phyloP scores from a whole-genome alignment of 2,797 vertebrate genomes.

The Dromococcyx pavoninus region DNA sequence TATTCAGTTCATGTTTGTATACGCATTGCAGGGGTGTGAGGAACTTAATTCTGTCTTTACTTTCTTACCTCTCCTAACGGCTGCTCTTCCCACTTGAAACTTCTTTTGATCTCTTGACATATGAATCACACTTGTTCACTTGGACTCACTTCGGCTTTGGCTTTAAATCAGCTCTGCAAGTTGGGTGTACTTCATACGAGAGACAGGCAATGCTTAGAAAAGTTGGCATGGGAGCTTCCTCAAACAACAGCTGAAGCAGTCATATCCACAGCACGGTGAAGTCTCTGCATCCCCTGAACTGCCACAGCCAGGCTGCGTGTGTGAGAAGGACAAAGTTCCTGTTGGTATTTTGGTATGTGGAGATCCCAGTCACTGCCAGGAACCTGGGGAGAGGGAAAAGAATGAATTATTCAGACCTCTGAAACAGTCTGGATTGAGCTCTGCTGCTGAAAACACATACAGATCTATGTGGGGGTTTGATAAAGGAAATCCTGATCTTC shows the following conservation, averaged over 20 bases:
- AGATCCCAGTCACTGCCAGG: background rate
- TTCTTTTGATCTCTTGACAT: slow-evolving; percentile 15
- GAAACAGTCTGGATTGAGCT: background rate
- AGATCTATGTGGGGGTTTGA: background rate
- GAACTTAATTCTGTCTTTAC: background rate
- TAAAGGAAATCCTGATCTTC: background rate
- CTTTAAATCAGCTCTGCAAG: background rate
- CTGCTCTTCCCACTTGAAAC: background rate
- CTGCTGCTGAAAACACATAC: background rate
- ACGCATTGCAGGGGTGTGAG: background rate
- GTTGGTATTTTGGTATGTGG: background rate
- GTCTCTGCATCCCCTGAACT: background rate
- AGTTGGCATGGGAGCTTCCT: background rate
- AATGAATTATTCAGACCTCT: background rate
- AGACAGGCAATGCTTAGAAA: background rate
- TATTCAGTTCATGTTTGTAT: background rate
- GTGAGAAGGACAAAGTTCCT: background rate
- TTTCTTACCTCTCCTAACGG: background rate
- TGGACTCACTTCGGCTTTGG: background rate
- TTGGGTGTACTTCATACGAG: background rate
- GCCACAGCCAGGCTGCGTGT: background rate
- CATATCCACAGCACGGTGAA: background rate
- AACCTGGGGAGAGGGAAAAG: background rate
- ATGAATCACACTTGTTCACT: slow-evolving; percentile 11
- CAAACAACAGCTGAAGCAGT: background rate